Conservation (phyloP, 2,113 vertebrate genomes). For the Aepyceros melampus region DNA sequence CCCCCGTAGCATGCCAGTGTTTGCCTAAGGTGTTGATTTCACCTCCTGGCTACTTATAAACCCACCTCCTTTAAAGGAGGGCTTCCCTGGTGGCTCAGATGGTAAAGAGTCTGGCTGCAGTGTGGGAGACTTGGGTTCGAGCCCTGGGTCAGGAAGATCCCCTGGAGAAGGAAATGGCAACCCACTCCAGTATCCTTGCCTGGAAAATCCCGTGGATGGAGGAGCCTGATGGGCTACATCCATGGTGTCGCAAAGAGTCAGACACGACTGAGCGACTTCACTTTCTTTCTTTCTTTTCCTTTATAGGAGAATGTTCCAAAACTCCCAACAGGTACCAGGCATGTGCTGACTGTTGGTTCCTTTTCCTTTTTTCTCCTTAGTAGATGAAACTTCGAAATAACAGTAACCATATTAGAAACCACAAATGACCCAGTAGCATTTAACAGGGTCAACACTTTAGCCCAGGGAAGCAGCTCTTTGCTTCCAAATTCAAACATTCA, state of each 20-base stretch:
- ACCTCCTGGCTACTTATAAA: neutral
- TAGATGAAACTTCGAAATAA: neutral
- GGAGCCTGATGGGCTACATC: neutral
- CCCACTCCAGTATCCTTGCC: neutral
- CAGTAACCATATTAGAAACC: neutral
- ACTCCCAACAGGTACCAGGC: accelerated
- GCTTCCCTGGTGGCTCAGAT: neutral
- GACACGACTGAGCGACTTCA: neutral
- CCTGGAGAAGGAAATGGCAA: neutral
- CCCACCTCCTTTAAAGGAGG: neutral
- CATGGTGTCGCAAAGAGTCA: neutral
- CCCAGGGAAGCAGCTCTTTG: no score
- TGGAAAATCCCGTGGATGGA: neutral
- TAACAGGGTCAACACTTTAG: neutral
- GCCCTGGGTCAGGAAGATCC: neutral
- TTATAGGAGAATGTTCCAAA: neutral
- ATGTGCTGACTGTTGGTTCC: no score
- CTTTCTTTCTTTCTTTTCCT: neutral
- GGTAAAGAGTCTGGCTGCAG: neutral
- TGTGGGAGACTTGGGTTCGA: neutral
- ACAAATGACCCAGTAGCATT: neutral
- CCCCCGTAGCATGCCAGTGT: accelerated
- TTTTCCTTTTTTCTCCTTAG: neutral
- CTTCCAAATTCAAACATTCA: neutral
- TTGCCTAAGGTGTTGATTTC: no score